Evolutionary conservation across 2,888 invertebrate species (phyloP).

Genomic region (Catocala fraxini): DNA sequence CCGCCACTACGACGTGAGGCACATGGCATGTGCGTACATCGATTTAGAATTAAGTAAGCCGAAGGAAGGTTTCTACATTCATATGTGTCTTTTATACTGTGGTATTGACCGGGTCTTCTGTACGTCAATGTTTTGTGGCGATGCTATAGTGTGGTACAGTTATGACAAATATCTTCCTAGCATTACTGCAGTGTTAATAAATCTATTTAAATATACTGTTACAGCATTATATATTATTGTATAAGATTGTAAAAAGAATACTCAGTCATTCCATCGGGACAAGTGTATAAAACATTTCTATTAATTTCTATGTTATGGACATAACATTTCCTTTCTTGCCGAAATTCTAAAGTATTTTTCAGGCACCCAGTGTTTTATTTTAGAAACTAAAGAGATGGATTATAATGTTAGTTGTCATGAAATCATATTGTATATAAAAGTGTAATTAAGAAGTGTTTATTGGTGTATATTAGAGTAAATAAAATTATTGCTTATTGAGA

Average conservation of each 20-base stretch:
- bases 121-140: no score
- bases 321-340: neutral
- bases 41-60: no score
- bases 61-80: no score
- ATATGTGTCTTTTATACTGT: no score
- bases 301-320: neutral
- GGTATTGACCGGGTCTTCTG: no score
- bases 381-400: neutral
- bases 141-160: no score
- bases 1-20: no score
- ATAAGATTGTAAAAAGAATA: conserved; percentile 53
- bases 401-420: conserved; percentile 18
- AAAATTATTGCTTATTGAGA: conserved; percentile 41
- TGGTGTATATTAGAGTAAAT: conserved; percentile 47
- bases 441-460: conserved; percentile 44
- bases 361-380: neutral
- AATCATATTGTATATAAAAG: conserved; percentile 46
- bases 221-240: conserved; percentile 26
- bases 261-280: conserved; percentile 56
- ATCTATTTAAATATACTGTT: conserved; percentile 29
- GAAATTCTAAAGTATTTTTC: neutral
- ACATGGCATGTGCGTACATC: no score
- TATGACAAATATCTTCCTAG: no score
- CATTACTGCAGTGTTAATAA: conserved; percentile 26
- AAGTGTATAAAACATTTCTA: conserved; percentile 6